A percentile compares a stretch with the other conserved stretches of the same genome.
These are phyloP conservation scores for Anableps anableps DNA, from an alignment of 2,797 vertebrate genomes.

Conservation along the genomic window DNA sequence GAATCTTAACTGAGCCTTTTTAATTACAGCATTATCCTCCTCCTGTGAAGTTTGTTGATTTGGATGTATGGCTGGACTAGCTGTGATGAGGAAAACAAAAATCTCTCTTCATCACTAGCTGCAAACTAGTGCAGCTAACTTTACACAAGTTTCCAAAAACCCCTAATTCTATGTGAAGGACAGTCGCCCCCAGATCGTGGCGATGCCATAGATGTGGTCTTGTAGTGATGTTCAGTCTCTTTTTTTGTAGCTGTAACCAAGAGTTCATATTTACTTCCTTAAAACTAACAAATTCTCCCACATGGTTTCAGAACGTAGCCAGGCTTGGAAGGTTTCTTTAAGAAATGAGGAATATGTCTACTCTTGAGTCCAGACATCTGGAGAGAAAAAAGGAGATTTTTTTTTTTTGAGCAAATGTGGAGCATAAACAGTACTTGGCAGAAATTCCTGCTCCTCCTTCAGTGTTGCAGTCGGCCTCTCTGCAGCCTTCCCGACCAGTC, in stretches of 20 bases:
- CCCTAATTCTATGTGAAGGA: neutral
- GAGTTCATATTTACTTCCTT: neutral
- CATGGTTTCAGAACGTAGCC: neutral
- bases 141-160: neutral
- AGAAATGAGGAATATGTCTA: neutral
- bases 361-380: neutral
- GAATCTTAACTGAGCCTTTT: constrained; percentile 11
- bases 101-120: neutral
- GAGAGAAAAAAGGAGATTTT: neutral
- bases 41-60: neutral
- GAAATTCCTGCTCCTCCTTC: neutral
- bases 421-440: neutral
- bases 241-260: neutral
- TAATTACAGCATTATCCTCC: constrained; percentile 24
- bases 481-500: neutral
- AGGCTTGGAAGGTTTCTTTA: neutral
- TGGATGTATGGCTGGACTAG: neutral
- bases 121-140: too few species aligned
- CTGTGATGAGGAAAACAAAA: neutral
- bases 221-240: neutral
- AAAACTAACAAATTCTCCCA: neutral
- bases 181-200: neutral
- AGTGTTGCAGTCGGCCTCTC: neutral
- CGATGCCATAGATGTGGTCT: neutral
- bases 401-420: neutral